phyloP scores from a whole-genome alignment of 2,888 invertebrate genomes.

The Ephialtes manifestator region DNA sequence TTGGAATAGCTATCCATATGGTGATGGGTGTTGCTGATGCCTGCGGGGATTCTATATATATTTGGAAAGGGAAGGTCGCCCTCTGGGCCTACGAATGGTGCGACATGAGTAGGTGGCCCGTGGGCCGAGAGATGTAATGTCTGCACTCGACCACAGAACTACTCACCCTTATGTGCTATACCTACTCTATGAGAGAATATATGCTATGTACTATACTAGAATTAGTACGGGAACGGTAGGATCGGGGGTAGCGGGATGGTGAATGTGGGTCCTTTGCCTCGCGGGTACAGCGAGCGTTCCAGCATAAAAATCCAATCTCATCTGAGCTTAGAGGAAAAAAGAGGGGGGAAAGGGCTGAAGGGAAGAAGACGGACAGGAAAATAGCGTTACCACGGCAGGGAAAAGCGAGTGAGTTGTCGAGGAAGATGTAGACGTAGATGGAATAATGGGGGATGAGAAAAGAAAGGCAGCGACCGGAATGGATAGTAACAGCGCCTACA shows the following conservation, averaged over 20 bases:
- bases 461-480: constrained; percentile 48
- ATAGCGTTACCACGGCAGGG: constrained; percentile 31
- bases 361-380: constrained; percentile 47
- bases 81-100: constrained; percentile 7
- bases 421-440: constrained; percentile 41
- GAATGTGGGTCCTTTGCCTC: constrained; percentile 68
- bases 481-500: constrained; percentile 47
- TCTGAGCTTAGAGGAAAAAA: constrained; percentile 67
- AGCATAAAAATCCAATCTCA: constrained; percentile 80
- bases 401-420: constrained; percentile 45
- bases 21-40: constrained; percentile 30
- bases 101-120: constrained; percentile 15
- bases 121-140: constrained; percentile 30
- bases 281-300: constrained; percentile 67
- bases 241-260: constrained; percentile 45
- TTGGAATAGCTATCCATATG: constrained; percentile 38
- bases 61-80: constrained; percentile 19
- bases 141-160: constrained; percentile 43
- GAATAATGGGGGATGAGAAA: constrained; percentile 30
- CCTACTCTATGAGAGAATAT: constrained; percentile 20
- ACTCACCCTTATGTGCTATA: constrained; percentile 20
- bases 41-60: constrained; percentile 35
- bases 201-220: constrained; percentile 10
- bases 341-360: constrained; percentile 48
- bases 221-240: constrained; percentile 49